phyloP scores from a whole-genome alignment of 2,113 vertebrate genomes.

The Cnemophilus loriae region DNA sequence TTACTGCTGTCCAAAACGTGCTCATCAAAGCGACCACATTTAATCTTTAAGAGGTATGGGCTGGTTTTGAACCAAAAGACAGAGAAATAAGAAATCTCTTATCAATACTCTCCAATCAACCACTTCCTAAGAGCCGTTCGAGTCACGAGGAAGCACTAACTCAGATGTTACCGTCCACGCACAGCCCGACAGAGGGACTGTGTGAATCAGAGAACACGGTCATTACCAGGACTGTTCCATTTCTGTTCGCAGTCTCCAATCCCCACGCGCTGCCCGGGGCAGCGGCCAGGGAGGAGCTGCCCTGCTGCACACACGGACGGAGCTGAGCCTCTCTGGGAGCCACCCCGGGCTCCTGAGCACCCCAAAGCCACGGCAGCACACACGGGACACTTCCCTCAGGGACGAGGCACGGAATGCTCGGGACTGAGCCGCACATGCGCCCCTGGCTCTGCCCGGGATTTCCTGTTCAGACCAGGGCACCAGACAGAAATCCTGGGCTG shows the following conservation, averaged over 20 bases:
- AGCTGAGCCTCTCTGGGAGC: rapidly evolving
- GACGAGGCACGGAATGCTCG: rapidly evolving
- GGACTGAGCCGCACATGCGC: not conserved
- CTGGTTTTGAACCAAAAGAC: not conserved
- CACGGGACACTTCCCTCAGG: rapidly evolving
- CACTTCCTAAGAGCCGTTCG: not conserved
- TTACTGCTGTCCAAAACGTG: not conserved
- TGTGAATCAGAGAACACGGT: not conserved
- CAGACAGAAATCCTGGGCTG: not conserved
- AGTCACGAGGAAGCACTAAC: not conserved
- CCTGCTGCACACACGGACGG: not conserved
- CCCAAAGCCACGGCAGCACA: rapidly evolving
- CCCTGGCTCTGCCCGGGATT: not conserved
- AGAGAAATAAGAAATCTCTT: not conserved
- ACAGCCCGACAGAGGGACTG: not conserved
- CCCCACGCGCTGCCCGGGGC: not conserved
- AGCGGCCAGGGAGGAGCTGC: not conserved
- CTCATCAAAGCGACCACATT: not conserved
- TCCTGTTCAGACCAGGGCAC: constrained; percentile 35
- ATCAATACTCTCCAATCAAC: not conserved
- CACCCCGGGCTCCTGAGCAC: rapidly evolving
- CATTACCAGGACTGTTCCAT: not conserved
- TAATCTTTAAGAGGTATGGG: not conserved
- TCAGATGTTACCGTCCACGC: not conserved
- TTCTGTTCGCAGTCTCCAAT: not conserved